Conservation (phyloP, 1,140 invertebrate genomes). For the Hirudo medicinalis region DNA sequence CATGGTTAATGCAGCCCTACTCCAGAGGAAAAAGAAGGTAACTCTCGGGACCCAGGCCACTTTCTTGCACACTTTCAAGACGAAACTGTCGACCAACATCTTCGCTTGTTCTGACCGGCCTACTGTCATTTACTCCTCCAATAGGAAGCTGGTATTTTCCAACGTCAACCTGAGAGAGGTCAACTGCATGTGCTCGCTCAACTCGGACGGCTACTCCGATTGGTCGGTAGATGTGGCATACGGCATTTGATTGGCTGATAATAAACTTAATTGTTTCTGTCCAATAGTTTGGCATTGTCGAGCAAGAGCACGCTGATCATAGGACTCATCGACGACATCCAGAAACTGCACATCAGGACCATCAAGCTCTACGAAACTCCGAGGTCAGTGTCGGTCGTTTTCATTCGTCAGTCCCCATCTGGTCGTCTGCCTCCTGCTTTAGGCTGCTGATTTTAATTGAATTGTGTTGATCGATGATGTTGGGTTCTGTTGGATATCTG, state of each 20-base stretch:
- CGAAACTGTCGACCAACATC: constrained; percentile 83
- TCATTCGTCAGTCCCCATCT: neutral
- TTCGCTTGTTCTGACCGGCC: constrained; percentile 97
- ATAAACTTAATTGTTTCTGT: neutral
- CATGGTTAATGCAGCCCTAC: constrained; percentile 20
- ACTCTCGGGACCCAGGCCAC: constrained; percentile 94
- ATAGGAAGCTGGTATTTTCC: constrained; percentile 96
- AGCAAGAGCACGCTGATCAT: constrained; percentile 86
- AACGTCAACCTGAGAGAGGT: constrained; percentile 98
- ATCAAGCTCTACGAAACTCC: constrained; percentile 87
- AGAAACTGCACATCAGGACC: constrained; percentile 89
- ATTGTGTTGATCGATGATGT: neutral
- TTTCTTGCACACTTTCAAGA: constrained; percentile 74
- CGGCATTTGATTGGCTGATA: neutral
- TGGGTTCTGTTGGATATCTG: neutral
- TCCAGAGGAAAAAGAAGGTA: constrained; percentile 44
- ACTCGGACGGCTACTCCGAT: constrained; percentile 83
- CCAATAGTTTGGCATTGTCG: constrained; percentile 68
- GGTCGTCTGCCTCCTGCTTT: neutral
- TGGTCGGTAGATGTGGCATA: constrained; percentile 44
- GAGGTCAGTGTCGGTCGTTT: constrained; percentile 38
- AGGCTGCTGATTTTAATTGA: neutral
- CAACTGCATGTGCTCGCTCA: constrained; percentile 92
- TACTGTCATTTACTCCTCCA: constrained; percentile 95
- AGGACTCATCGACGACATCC: constrained; percentile 96